Percentiles rank a stretch among this genome's conserved stretches.
Conservation (phyloP, 2,888 invertebrate genomes). For the Drosophila ezoana region DNA sequence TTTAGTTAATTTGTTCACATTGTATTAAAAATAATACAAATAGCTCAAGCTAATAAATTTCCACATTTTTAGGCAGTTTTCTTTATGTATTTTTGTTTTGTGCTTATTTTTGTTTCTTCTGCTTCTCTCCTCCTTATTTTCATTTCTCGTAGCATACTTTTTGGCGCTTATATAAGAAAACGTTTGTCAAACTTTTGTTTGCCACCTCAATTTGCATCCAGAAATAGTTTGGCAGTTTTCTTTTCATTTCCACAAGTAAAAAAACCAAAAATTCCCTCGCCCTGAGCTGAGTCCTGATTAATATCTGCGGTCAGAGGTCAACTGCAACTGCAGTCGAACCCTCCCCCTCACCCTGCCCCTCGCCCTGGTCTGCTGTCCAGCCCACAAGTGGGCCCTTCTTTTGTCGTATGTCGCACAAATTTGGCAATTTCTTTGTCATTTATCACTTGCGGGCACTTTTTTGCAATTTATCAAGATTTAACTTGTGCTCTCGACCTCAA, state of each 20-base stretch:
- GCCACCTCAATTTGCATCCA: not conserved
- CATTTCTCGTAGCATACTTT: slow-evolving; percentile 60
- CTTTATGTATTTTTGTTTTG: not conserved
- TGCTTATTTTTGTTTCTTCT: slow-evolving; percentile 12
- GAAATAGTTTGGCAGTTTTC: slow-evolving; percentile 22
- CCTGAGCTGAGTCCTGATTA: not conserved
- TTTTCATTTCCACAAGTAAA: no score
- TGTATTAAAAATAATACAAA: no score
- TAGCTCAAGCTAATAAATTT: no score
- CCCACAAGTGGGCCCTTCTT: slow-evolving; percentile 5
- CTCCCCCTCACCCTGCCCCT: not conserved
- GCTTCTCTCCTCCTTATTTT: not conserved
- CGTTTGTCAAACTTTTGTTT: not conserved
- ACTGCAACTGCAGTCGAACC: slow-evolving; percentile 22
- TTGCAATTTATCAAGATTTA: slow-evolving; percentile 78
- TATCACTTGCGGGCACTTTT: slow-evolving; percentile 71
- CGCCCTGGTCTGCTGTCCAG: not conserved
- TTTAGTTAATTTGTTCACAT: no score
- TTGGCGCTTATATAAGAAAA: slow-evolving; percentile 61
- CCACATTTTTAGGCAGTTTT: not conserved
- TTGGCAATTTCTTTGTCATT: slow-evolving; percentile 75
- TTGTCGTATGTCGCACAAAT: slow-evolving; percentile 60
- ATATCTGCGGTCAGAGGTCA: no score
- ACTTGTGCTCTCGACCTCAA: slow-evolving; percentile 64
- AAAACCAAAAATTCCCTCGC: slow-evolving; percentile 8